phyloP scores from a whole-genome alignment of 2,113 vertebrate genomes.

The Hypomesus transpacificus region DNA sequence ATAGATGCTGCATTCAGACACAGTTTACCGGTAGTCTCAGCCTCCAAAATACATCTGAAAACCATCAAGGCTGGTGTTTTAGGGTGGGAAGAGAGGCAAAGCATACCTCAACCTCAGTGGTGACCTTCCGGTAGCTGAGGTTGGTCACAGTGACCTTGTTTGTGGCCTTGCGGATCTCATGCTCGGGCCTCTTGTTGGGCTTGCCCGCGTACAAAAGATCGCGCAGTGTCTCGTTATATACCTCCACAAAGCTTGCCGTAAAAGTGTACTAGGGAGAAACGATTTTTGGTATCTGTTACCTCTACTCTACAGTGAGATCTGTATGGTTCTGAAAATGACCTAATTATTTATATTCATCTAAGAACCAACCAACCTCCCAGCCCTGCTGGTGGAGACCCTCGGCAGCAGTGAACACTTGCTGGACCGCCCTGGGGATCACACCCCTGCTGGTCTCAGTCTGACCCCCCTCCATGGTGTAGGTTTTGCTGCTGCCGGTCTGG shows the following conservation, averaged over 20 bases:
- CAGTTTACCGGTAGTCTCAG: neutral
- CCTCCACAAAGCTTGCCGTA: slow-evolving; percentile 86
- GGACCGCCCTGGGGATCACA: slow-evolving; percentile 83
- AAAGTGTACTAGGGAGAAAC: slow-evolving; percentile 64
- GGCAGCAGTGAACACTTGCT: slow-evolving; percentile 77
- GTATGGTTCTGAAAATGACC: neutral
- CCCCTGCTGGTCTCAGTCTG: slow-evolving; percentile 64
- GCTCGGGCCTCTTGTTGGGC: slow-evolving; percentile 66
- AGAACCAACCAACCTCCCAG: slow-evolving; percentile 73
- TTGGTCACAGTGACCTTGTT: slow-evolving; percentile 65
- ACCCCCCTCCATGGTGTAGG: slow-evolving; percentile 87
- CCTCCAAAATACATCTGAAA: no score
- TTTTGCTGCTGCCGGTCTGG: slow-evolving; percentile 89
- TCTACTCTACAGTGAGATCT: neutral
- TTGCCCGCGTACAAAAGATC: slow-evolving; percentile 72
- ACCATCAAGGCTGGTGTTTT: no score
- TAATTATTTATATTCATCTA: no score
- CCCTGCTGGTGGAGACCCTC: slow-evolving; percentile 72
- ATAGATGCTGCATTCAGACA: slow-evolving; percentile 75
- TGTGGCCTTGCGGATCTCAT: slow-evolving; percentile 67
- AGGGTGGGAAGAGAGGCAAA: neutral
- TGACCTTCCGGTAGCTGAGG: slow-evolving; percentile 65
- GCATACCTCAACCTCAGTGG: slow-evolving; percentile 66
- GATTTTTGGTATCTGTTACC: no score
- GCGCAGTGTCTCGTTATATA: slow-evolving; percentile 90